These are phyloP conservation scores for Ophiodon elongatus DNA, from an alignment of 2,113 vertebrate species.

Conservation along the genomic window DNA sequence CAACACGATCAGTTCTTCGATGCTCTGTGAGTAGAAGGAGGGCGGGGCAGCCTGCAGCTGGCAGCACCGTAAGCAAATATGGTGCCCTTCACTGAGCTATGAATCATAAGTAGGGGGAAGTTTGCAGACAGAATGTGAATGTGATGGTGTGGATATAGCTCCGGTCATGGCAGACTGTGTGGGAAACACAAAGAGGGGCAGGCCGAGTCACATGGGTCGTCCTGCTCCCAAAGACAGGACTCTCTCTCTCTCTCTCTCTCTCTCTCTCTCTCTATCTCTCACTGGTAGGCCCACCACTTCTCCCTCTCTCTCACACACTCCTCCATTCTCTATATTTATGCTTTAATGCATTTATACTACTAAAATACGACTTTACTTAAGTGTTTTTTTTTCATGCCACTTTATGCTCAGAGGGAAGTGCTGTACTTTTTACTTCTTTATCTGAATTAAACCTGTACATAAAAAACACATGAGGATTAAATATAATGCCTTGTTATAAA, in stretches of 20 bases:
- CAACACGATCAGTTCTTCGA: background rate
- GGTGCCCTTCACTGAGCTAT: conserved; percentile 85
- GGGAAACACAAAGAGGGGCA: conserved; percentile 90
- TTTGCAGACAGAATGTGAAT: conserved; percentile 80
- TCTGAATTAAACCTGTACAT: background rate
- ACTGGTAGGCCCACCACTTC: conserved; percentile 3
- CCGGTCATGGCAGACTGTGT: conserved; percentile 84
- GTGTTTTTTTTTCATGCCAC: too few species aligned
- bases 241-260: conserved; percentile 16
- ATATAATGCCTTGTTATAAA: background rate
- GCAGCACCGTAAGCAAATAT: conserved; percentile 85
- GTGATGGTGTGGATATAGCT: conserved; percentile 79
- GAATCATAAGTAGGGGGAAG: conserved; percentile 86
- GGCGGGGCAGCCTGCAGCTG: conserved; percentile 68
- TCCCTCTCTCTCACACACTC: background rate
- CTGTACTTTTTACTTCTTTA: background rate
- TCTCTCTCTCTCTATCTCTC: conserved; percentile 18
- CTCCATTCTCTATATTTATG: background rate
- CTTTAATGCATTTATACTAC: background rate
- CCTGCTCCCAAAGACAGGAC: conserved; percentile 84
- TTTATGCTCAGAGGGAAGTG: background rate
- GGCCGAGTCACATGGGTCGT: conserved; percentile 85
- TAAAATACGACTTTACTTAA: too few species aligned
- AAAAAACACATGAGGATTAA: background rate
- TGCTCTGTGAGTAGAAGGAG: conserved; percentile 12